Evolutionary conservation across 2,113 vertebrate genomes (phyloP).

Genomic region (Tetrao urogallus): DNA sequence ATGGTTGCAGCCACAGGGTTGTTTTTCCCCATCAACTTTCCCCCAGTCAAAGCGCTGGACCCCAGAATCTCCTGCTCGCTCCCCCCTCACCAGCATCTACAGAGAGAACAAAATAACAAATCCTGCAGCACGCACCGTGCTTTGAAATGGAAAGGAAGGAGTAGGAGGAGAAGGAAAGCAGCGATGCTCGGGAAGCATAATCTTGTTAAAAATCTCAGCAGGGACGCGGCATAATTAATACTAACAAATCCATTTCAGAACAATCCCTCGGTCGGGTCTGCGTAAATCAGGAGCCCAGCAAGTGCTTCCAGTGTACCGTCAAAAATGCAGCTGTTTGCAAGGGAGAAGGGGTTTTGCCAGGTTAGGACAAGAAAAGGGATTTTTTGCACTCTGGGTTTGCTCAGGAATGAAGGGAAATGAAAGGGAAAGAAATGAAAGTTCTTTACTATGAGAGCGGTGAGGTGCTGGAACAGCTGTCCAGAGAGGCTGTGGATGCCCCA

Average conservation of each 20-base stretch:
- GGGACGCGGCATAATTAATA: conserved; percentile 23
- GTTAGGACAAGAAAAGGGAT: not conserved
- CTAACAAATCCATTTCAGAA: not conserved
- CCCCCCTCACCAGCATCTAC: not conserved
- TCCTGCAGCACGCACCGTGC: fast-evolving
- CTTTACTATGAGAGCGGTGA: too few relatives aligned
- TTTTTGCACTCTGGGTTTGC: not conserved
- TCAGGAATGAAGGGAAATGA: not conserved
- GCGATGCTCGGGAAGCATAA: not conserved
- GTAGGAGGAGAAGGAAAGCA: not conserved
- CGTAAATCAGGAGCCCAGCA: not conserved
- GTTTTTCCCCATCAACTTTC: not conserved
- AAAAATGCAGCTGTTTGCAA: fast-evolving
- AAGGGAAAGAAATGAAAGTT: too few relatives aligned
- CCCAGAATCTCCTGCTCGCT: too few relatives aligned
- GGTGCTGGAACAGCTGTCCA: too few relatives aligned
- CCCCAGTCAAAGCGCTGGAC: not conserved
- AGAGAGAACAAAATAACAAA: not conserved
- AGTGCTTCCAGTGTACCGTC: not conserved
- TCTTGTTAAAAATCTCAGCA: conserved; percentile 43
- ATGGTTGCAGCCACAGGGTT: not conserved
- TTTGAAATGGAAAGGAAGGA: not conserved
- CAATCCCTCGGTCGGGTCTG: not conserved
- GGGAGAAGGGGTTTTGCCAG: not conserved
- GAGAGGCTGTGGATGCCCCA: too few relatives aligned